Base-by-base conservation (phyloP, 92 coral and sea anemone genomes). In the Anthopleura xanthogrammica region DNA sequence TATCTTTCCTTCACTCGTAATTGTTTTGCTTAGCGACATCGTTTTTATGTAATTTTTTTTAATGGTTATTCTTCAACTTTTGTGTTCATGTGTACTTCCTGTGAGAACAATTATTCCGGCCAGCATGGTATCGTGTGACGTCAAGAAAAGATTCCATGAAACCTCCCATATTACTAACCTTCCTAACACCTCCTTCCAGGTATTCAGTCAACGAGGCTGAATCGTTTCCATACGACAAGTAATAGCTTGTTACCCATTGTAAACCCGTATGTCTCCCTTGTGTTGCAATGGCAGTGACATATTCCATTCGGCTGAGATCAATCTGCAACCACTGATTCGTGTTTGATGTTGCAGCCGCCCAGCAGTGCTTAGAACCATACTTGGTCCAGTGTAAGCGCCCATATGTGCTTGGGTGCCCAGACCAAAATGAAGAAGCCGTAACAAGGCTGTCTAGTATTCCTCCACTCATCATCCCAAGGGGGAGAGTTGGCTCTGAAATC, bases 271-370 rank as follows among this genome's bases (percentile, higher is more conserved):
- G 77, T 19, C 84, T 20, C 54, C 84, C 77, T 52, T 81, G 85
- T 52, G 85, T 82, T 82, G 85, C 85, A 7, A 82, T 52, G 20
- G 86, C 86, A 41, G 86, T 83, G 6, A 83, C 75, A 58, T 55
- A 83, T n/a, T 60, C 36, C 13, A 73, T 19, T 41, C 73, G 16
- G 43, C 79, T 73, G 66, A 83, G 60, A 60, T 74, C 86, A 57
- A 83, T 83, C 80, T 75, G 71, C 9, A 83, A 65, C 86, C 86
- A 83, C 75, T 83, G 86, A 39, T 83, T 83, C 36, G 40, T 41
- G 50, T 83, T 66, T 9, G 0, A 0, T 68, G 70, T 50, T 24
- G 2, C 9, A 68, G 76, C 29, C 12, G 65, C 85, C 85, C 86
- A 82, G 13, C 41, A 2, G 9, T 82, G 78, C 36, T 29, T 0